Evolutionary conservation across 2,888 invertebrate genomes (phyloP), one percentile per base, ranked within the genome.

Genomic region (Zonitis immaculata): DNA sequence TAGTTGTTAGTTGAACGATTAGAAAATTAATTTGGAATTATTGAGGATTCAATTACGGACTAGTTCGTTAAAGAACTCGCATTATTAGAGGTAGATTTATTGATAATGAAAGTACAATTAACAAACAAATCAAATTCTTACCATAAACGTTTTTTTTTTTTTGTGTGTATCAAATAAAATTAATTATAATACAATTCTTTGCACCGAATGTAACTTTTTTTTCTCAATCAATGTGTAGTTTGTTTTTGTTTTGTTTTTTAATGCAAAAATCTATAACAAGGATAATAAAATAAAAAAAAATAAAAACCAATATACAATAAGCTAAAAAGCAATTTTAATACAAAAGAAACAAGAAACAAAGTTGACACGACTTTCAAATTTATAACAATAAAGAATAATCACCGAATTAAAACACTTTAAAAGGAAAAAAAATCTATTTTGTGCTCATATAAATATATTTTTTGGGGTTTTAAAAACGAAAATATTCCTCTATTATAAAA

Each of bases 71-170:
- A 35, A 35, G 35, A 35, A 45, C 28, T 27, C 18, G 28, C 44
- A 60, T 64, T 63, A 72, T 74, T 75, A 76, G 77, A 77, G 77
- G 77, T 77, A 77, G 77, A 76, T 76, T 77, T 77, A 77, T 75
- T 76, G 76, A 74, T 75, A 72, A 74, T 74, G 71, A 71, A 72
- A 75, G 66, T 74, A 76, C 71, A 71, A 70, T 65, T 72, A 74
- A 75, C 72, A 71, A 76, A 73, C 69, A 73, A 71, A 66, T 69
- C 65, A 65, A 67, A 67, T 67, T 70, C 70, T 68, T 66, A 68
- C 59, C 54, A 67, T 69, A 71, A 65, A n/a, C n/a, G n/a, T n/a
- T n/a, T n/a, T n/a, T n/a, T n/a, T 68, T 64, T 68, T 32, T 35
- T 68, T 68, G 66, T 66, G 62, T n/a, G n/a, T n/a, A n/a, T n/a